phyloP scores from a whole-genome alignment of 2,797 vertebrate genomes.

The Periophthalmus magnuspinnatus region DNA sequence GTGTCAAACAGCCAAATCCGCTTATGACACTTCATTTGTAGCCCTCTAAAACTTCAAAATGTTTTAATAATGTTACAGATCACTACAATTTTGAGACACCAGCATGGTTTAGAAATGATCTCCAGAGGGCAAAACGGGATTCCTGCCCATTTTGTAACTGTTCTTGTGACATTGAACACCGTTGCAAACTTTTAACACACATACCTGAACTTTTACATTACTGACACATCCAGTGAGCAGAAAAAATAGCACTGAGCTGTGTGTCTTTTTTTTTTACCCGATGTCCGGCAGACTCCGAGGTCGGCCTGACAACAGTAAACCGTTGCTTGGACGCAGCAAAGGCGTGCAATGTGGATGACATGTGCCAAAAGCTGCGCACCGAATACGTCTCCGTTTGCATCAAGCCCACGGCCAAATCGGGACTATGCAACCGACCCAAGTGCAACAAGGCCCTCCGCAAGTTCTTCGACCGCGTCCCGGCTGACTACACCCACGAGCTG shows the following conservation, averaged over 20 bases:
- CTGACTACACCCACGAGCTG: slow-evolving; percentile 91
- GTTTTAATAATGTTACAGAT: neutral
- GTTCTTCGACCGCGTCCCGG: slow-evolving; percentile 93
- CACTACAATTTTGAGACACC: neutral
- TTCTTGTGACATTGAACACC: neutral
- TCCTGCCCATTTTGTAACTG: neutral
- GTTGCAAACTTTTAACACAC: neutral
- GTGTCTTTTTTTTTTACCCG: slow-evolving; percentile 14
- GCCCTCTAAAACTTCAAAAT: neutral
- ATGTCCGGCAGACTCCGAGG: slow-evolving; percentile 80
- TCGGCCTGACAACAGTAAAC: slow-evolving; percentile 84
- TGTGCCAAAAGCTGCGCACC: slow-evolving; percentile 88
- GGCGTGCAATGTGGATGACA: slow-evolving; percentile 91
- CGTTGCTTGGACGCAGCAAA: slow-evolving; percentile 94
- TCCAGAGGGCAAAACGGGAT: neutral
- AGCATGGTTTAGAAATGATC: neutral
- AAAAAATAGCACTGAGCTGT: neutral
- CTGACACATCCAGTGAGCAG: too few relatives aligned
- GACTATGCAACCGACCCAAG: slow-evolving; percentile 85
- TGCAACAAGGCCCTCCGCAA: slow-evolving; percentile 93
- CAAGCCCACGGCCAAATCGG: slow-evolving; percentile 79
- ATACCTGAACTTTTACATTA: neutral
- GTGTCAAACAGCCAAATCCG: neutral
- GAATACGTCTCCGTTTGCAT: slow-evolving; percentile 93
- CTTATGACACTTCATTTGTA: neutral